Base-by-base conservation (phyloP, 2,888 invertebrate species). In the Protophormia terraenovae region DNA sequence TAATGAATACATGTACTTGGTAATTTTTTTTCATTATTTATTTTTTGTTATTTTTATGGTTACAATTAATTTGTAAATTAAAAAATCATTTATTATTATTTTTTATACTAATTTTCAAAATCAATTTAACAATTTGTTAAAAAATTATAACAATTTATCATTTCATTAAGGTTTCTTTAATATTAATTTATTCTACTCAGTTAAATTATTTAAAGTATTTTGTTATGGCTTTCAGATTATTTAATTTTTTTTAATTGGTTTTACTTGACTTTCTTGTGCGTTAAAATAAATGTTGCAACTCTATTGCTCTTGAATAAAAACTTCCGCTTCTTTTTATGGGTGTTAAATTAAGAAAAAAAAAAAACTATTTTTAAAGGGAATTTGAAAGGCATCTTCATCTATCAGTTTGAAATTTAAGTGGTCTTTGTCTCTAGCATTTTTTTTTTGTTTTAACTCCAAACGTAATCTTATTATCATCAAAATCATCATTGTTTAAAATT, bases 271-370 rank as follows among this genome's bases (percentile, higher is more conserved):
- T 73, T 47, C 29, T 64, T 71, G 19, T 41, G 45, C 24, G 24
- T 16, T 45, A 16, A 1, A 12, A 58, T n/a, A n/a, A 60, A 67
- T 78, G 83, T 64, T 69, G 83, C 78, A 78, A 73, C 71, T 77
- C 41, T 19, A 38, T 22, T 73, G 73, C 45, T 71, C n/a, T 50
- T 55, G 24, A 72, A 24, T 76, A 16, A 47, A 66, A 72, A 77
- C 82, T 71, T 71, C 82, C 76, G 55, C 66, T 64, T 47, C 35
- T 72, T n/a, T n/a, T 67, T 14, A 60, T 35, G 58, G 66, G 22
- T 50, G 35, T 72, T 77, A 66, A 67, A 58, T 58, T 35, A 12
- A 41, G 55, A 53, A 76, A 69, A 41, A 50, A 67, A 24, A 53
- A 66, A 66, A 50, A 53, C 41, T 27, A 35, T 35, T 38, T 66